phyloP scores from a whole-genome alignment of 2,888 invertebrate genomes.

The Drosophila ustulata region DNA sequence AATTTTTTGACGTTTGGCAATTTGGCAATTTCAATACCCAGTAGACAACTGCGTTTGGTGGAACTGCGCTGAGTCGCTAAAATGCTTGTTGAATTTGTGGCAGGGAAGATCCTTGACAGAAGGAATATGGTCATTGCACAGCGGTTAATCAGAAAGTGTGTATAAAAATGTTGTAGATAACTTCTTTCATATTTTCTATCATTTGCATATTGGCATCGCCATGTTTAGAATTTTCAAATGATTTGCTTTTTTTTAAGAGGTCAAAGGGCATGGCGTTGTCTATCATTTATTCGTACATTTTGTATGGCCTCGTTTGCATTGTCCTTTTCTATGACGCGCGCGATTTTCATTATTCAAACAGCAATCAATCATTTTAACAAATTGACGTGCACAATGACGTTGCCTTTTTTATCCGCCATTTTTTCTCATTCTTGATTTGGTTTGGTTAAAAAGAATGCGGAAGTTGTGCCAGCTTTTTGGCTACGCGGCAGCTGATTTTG shows the following conservation, averaged over 20 bases:
- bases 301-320: constrained; percentile 47
- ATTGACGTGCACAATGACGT: constrained; percentile 78
- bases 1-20: constrained; percentile 35
- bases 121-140: neutral
- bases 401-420: constrained; percentile 58
- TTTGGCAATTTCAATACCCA: constrained; percentile 52
- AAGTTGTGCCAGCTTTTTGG: constrained; percentile 55
- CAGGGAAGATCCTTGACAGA: neutral
- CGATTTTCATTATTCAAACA: constrained; percentile 78
- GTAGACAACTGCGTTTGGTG: neutral
- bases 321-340: constrained; percentile 66
- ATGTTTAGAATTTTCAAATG: neutral
- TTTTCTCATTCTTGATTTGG: constrained; percentile 37
- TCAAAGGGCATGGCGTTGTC: constrained; percentile 30
- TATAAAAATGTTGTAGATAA: neutral
- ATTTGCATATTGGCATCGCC: neutral
- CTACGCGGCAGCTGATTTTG: constrained; percentile 72
- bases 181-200: neutral
- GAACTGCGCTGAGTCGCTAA: neutral
- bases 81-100: neutral
- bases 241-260: neutral
- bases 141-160: neutral
- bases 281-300: constrained; percentile 22
- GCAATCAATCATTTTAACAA: constrained; percentile 81
- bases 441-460: constrained; percentile 68